Conservation (phyloP, 2,888 invertebrate species). For the Dinocampus coccinellae region DNA sequence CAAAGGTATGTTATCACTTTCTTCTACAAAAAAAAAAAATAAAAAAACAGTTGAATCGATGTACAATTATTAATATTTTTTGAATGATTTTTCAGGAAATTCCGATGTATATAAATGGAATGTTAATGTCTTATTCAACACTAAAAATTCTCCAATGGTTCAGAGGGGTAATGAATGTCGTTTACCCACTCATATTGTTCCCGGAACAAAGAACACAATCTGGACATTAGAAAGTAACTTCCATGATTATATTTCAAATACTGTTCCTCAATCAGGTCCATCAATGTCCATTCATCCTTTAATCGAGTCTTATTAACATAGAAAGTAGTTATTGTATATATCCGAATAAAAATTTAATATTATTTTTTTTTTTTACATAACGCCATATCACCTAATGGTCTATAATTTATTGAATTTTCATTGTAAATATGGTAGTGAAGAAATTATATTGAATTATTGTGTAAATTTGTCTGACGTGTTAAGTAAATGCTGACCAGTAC, state of each 20-base stretch:
- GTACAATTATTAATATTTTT: not conserved
- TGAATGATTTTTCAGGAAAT: constrained; percentile 65
- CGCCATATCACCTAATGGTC: not conserved
- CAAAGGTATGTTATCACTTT: constrained; percentile 48
- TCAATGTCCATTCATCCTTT: constrained; percentile 75
- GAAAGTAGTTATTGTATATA: not conserved
- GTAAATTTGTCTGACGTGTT: constrained; percentile 9
- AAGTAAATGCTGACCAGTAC: constrained; percentile 54
- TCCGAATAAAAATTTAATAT: not conserved
- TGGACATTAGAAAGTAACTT: constrained; percentile 79
- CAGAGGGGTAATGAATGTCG: constrained; percentile 74
- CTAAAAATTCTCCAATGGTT: constrained; percentile 73
- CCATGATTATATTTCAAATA: constrained; percentile 75
- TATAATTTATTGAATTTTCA: not conserved
- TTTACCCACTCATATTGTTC: constrained; percentile 75
- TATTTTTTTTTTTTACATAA: not conserved
- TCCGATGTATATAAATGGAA: constrained; percentile 78
- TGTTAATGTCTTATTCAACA: constrained; percentile 72
- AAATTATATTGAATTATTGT: not conserved
- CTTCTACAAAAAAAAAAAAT: not conserved
- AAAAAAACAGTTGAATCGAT: not conserved
- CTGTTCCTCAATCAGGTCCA: constrained; percentile 75
- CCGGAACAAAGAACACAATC: constrained; percentile 74
- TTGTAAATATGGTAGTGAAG: not conserved
- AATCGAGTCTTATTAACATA: constrained; percentile 68